phyloP scores from a whole-genome alignment of 2,113 vertebrate genomes.

The Saguinus midas region DNA sequence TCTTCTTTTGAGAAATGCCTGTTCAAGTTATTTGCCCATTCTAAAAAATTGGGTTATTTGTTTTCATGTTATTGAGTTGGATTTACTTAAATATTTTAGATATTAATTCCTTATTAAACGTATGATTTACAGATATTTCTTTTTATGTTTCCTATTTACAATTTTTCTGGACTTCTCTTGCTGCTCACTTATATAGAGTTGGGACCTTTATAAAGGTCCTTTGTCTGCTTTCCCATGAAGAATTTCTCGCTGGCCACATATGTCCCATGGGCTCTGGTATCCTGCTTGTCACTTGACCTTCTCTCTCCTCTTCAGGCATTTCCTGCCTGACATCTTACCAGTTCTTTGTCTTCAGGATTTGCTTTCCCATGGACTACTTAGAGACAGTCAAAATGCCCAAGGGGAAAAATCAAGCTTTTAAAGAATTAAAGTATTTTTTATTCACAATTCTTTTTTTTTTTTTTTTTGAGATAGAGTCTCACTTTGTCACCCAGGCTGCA shows the following conservation, averaged over 20 bases:
- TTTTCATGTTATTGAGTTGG: no score
- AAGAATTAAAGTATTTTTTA: neutral
- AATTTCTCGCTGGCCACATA: neutral
- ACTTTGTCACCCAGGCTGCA: no score
- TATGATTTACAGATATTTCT: no score
- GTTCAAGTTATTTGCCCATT: no score
- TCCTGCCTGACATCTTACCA: neutral
- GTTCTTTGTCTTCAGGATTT: neutral
- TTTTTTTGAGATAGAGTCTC: no score
- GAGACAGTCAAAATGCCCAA: neutral
- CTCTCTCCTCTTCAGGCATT: neutral
- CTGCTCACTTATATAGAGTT: no score
- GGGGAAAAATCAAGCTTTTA: neutral
- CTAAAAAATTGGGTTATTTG: no score
- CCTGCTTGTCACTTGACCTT: neutral
- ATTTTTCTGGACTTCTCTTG: no score
- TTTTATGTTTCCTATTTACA: no score
- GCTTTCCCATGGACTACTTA: neutral
- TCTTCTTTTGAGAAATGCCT: no score
- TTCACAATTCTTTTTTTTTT: neutral
- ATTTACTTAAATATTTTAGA: no score
- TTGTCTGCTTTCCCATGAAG: neutral
- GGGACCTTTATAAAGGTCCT: neutral
- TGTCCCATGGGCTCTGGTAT: neutral
- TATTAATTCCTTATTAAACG: no score